phyloP scores from a whole-genome alignment of 2,888 invertebrate species.

The Eupithecia dodoneata region DNA sequence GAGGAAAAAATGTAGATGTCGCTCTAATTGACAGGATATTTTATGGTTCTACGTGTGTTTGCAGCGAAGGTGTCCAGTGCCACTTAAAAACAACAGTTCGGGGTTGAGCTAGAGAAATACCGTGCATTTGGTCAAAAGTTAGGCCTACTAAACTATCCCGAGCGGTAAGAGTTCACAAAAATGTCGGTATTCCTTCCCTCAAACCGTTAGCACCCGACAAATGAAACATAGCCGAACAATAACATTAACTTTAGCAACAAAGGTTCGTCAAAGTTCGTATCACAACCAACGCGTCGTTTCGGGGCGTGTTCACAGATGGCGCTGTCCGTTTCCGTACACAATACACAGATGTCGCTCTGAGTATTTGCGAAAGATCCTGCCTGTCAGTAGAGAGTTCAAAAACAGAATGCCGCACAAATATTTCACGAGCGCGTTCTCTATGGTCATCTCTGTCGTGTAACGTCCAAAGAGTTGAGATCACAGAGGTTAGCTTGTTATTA shows the following conservation, averaged over 20 bases:
- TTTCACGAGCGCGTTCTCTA: conserved; percentile 44
- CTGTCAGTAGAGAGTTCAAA: conserved; percentile 33
- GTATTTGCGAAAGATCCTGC: conserved; percentile 48
- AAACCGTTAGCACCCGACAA: conserved; percentile 62
- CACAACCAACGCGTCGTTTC: conserved; percentile 72
- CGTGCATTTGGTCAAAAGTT: conserved; percentile 62
- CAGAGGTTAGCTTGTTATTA: conserved; percentile 43
- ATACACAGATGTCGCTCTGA: conserved; percentile 54
- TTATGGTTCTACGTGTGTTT: not conserved
- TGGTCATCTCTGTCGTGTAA: conserved; percentile 48
- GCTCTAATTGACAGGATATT: not conserved
- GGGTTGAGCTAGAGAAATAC: conserved; percentile 57
- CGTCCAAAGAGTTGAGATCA: conserved; percentile 53
- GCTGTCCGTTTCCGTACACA: conserved; percentile 47
- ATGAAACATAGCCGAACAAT: conserved; percentile 49
- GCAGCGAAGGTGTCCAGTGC: conserved; percentile 15
- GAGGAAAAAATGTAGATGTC: not conserved
- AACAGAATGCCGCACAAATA: conserved; percentile 48
- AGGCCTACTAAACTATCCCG: conserved; percentile 49
- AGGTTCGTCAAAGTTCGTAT: conserved; percentile 59
- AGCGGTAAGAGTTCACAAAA: conserved; percentile 54
- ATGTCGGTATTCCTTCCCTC: conserved; percentile 63
- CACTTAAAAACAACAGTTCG: conserved; percentile 39
- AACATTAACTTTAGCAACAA: conserved; percentile 55
- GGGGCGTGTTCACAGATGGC: conserved; percentile 61